These are phyloP conservation scores for Microctenopoma stevenorrisi DNA, from an alignment of 2,797 vertebrate species.

Conservation along the genomic window DNA sequence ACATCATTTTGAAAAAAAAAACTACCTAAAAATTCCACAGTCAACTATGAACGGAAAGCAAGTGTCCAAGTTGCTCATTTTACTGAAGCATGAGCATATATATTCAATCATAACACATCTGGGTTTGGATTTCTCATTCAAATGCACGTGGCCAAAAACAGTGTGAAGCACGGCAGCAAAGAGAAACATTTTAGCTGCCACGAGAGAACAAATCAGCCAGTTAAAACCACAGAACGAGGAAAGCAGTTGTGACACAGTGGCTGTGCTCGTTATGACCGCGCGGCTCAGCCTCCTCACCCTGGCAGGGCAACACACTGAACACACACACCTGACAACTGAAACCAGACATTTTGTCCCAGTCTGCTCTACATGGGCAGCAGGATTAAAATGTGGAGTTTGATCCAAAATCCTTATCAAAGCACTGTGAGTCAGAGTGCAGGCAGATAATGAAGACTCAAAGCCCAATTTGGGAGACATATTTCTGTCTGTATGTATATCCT, in stretches of 20 bases:
- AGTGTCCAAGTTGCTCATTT: too few relatives aligned
- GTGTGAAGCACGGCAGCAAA: slow-evolving; percentile 27
- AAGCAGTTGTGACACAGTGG: neutral
- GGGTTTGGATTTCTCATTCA: too few relatives aligned
- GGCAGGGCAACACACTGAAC: neutral
- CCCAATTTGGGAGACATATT: slow-evolving; percentile 62
- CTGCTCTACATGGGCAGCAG: slow-evolving; percentile 52
- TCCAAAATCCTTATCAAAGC: slow-evolving; percentile 69
- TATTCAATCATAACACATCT: too few relatives aligned
- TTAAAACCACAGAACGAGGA: slow-evolving; percentile 34
- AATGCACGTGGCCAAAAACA: too few relatives aligned
- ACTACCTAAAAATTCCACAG: too few relatives aligned
- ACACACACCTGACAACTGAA: slow-evolving; percentile 44
- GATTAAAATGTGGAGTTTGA: slow-evolving; percentile 43
- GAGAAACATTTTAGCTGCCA: slow-evolving; percentile 29
- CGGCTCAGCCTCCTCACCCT: slow-evolving; percentile 1
- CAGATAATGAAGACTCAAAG: slow-evolving; percentile 55
- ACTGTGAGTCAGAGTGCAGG: slow-evolving; percentile 57
- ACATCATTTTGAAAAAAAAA: too few relatives aligned
- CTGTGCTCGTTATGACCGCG: slow-evolving; percentile 4
- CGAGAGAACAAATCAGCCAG: slow-evolving; percentile 43
- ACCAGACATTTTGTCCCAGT: slow-evolving; percentile 37
- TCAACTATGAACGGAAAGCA: too few relatives aligned
- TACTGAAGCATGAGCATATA: too few relatives aligned
- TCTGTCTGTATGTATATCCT: slow-evolving; percentile 37